Evolutionary conservation across 2,797 vertebrate genomes (phyloP), one percentile per base, ranked within the genome.

Genomic region (Pipistrellus pipistrellus): DNA sequence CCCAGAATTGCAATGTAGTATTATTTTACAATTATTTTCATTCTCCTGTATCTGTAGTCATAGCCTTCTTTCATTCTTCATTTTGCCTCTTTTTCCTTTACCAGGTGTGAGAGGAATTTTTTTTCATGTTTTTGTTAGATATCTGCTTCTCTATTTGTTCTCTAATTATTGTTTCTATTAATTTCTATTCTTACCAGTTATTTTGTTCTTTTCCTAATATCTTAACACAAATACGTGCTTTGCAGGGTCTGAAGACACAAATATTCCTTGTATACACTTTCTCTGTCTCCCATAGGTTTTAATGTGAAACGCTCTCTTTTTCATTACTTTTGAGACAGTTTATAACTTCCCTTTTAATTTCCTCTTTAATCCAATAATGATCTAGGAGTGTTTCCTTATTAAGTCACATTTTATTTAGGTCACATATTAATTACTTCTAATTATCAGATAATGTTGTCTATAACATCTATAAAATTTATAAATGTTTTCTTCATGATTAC

Each of bases 341-440:
- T 46, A 59, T 78, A 69, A 88, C 68, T 94, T 90, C 66, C 20
- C 1, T 83, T 93, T 83, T 91, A 48, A 76, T 71, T 81, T 93
- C 75, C 59, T 85, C 51, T 94, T 76, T 81, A 89, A 71, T 72
- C 35, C 46, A 92, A 21, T n/a, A 64, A 64, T 27, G 57, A 53
- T 32, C 38, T n/a, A 44, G 64, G 41, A 68, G 18, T 86, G 71
- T 57, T 78, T 92, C 62, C 51, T 88, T 48, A 48, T 73, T 46
- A 55, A 73, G 84, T 71, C 73, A 78, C 6, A 57, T 75, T 92
- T 75, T 71, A n/a, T n/a, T 64, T 53, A 53, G 72, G 83, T 73
- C 73, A 77, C 4, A 55, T 69, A 92, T 75, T 75, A 88, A 85
- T 81, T 76, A 62, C 72, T 85, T 88, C 55, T 83, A 55, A 68